Base-by-base conservation (phyloP, 2,113 vertebrate species). In the Poeciliopsis occidentalis region DNA sequence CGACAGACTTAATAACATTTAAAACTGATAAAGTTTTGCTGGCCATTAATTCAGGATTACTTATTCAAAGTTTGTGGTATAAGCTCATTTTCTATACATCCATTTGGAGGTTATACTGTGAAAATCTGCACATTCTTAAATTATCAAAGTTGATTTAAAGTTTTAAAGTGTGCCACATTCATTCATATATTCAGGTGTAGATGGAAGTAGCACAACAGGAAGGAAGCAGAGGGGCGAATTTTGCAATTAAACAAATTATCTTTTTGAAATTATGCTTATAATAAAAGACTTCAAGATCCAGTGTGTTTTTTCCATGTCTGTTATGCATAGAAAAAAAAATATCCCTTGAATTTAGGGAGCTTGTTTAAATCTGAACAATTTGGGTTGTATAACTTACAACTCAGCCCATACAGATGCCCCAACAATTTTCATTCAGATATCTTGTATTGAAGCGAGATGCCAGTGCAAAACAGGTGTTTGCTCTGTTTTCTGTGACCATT, bases 391-490 rank as follows among this genome's bases (percentile, higher is more conserved):
- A 34, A 34, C 32, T 34, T 34, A 29, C 29, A 62, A 12, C 4
- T 62, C 12, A 62, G 60, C 8, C 11, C 17, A 47, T 5, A 47
- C 44, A 47, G 44, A 47, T 47, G 4, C 7, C 47, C 17, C 19
- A 22, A 54, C 47, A 54, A n/a, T 41, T 54, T 80, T 63, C 74
- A 24, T 70, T 75, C 51, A 3, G 10, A 71, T 71, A 67, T 61
- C 62, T 70, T 69, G 17, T 80, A 71, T 82, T 71, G 51, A 76
- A 15, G 13, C 7, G 60, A 71, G 27, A 32, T 70, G 61, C 76
- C 39, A 37, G 81, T 80, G 79, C 12, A 54, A 85, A 92, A 94
- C 94, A 95, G 94, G 93, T 95, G 94, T 71, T 76, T 91, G 83
- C 67, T 83, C 84, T 91, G 88, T 90, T 90, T 92, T 93, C 71